These are phyloP conservation scores for Numenius arquata DNA, from an alignment of 2,113 vertebrate species.

Conservation along the genomic window DNA sequence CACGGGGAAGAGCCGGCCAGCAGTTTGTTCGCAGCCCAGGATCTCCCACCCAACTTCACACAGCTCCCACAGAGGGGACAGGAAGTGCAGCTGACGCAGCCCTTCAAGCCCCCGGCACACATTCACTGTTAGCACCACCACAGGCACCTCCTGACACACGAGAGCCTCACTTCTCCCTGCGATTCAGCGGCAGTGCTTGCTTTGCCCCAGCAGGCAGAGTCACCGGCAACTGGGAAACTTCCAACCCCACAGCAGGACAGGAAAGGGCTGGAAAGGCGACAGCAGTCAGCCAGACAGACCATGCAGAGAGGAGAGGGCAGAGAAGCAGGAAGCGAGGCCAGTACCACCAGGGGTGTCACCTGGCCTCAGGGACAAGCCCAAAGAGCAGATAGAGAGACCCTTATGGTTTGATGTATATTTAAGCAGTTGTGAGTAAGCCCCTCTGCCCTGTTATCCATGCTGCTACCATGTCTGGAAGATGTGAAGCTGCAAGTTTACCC, in stretches of 20 bases:
- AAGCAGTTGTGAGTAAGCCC: neutral
- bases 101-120: neutral
- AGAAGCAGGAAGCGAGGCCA: neutral
- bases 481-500: neutral
- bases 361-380: neutral
- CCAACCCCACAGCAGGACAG: neutral
- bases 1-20: fast-evolving
- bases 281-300: neutral
- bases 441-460: neutral
- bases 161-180: neutral
- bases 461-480: neutral
- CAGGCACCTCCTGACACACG: neutral
- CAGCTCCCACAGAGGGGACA: neutral
- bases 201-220: neutral
- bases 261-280: neutral
- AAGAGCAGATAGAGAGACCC: neutral
- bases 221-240: neutral
- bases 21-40: fast-evolving
- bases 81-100: fast-evolving
- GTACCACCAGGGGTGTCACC: too few species aligned
- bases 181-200: neutral
- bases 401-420: neutral
- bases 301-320: neutral
- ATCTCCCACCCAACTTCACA: neutral
- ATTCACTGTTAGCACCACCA: neutral